Evolutionary conservation across 2,888 invertebrate genomes (phyloP).

Genomic region (Apomyelois bistriatella): DNA sequence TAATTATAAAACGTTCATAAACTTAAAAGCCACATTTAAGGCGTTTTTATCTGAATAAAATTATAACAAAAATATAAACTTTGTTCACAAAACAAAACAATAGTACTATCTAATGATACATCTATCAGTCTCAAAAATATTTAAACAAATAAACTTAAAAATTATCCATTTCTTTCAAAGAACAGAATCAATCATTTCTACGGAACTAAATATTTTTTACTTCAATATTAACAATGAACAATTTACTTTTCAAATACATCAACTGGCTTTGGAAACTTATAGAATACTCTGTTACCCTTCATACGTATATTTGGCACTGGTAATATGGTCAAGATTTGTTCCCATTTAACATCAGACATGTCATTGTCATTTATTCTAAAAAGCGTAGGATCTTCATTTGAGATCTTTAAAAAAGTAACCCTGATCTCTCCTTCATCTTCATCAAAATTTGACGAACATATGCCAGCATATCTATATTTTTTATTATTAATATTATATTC

Average conservation of each 20-base stretch:
- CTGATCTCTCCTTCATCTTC: conserved; percentile 17
- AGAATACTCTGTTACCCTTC: conserved; percentile 20
- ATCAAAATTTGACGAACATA: conserved; percentile 25
- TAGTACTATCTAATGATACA: conserved; percentile 20
- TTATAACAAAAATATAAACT: conserved; percentile 15
- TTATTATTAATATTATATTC: conserved; percentile 22
- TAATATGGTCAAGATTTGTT: conserved; percentile 21
- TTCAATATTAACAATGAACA: conserved; percentile 21
- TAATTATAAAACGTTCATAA: no score
- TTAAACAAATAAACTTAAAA: conserved; percentile 19
- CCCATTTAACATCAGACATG: conserved; percentile 22
- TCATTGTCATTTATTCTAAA: conserved; percentile 22
- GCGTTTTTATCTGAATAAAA: no score
- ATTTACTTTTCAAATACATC: conserved; percentile 24
- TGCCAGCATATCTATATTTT: conserved; percentile 26
- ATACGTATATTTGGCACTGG: conserved; percentile 21
- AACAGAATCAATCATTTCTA: conserved; percentile 13
- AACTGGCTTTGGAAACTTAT: conserved; percentile 21
- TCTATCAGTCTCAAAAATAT: conserved; percentile 18
- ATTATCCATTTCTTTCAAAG: not conserved
- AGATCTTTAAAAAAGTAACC: conserved; percentile 22
- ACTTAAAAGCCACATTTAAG: no score
- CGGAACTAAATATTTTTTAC: conserved; percentile 19
- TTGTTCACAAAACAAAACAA: conserved; percentile 20
- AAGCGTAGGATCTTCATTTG: conserved; percentile 20